Evolutionary conservation across 2,797 vertebrate species (phyloP), one percentile per base, ranked within the genome.

Genomic region (Sparus aurata): DNA sequence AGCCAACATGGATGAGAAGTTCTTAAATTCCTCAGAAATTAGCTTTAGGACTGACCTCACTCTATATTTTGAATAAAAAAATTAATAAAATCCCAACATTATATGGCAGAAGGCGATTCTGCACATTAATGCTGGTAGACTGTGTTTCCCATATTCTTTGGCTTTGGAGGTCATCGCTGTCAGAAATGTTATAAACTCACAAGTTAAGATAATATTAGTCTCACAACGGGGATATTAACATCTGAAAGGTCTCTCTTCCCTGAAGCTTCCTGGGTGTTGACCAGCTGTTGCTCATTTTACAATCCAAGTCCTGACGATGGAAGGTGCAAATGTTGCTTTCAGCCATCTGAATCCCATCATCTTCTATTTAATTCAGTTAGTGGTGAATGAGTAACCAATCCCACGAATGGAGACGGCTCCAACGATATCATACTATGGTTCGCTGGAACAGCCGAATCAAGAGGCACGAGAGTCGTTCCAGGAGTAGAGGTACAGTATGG

Each of bases 241-340:
- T 63, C 8, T n/a, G 7, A 68, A 23, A 50, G 43, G 69, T 54
- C 18, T 18, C 47, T 7, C 41, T 61, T 45, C 23, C 38, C 27
- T 20, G 30, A 30, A 20, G 30, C 71, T 20, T 71, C 30, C n/a
- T 4, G 12, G 2, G 5, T 46, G 45, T 30, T 50, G 61, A 58
- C 3, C 58, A 78, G 67, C 75, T 80, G 69, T 69, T 79, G n/a
- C 65, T 82, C 45, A 27, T 74, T 77, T 77, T 62, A 58, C 25
- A 71, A 55, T 54, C 66, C 30, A 69, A 65, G 23, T 47, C 61
- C 38, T 75, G 34, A 52, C 72, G 59, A 67, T 52, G 13, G 41
- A 45, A 73, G 34, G 12, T 47, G 53, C 57, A 79, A 73, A 23
- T 43, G n/a, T 49, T 66, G 41, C 47, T 65, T 43, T 23, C 2